Percentiles rank a stretch among this genome's conserved stretches.
Conservation (phyloP, 2,888 invertebrate species). For the Pecten maximus region DNA sequence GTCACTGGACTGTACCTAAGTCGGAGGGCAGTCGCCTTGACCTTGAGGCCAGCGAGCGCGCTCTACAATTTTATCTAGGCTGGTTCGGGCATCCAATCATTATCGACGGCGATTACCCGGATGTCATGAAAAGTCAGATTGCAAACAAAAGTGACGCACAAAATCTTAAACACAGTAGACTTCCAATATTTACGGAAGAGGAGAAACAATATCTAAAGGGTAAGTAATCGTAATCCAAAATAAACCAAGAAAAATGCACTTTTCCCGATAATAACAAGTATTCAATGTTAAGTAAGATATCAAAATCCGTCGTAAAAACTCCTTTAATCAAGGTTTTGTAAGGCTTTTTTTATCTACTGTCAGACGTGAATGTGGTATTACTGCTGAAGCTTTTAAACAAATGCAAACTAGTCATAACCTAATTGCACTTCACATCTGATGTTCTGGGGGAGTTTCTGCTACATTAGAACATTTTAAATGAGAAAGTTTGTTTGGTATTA, state of each 20-base stretch:
- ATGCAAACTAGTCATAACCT: too few species aligned
- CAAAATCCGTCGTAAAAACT: too few species aligned
- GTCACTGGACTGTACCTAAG: conserved; percentile 62
- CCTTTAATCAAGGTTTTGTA: too few species aligned
- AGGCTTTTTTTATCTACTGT: too few species aligned
- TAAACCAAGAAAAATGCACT: not conserved
- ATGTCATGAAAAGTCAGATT: conserved; percentile 69
- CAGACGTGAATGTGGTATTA: too few species aligned
- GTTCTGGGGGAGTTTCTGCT: too few species aligned
- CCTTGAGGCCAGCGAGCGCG: conserved; percentile 62
- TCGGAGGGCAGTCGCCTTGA: conserved; percentile 58
- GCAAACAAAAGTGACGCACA: conserved; percentile 65
- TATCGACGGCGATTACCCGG: conserved; percentile 84
- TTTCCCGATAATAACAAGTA: too few species aligned
- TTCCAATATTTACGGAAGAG: conserved; percentile 77
- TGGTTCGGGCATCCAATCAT: conserved; percentile 76
- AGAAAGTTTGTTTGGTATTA: too few species aligned
- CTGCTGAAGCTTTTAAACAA: too few species aligned
- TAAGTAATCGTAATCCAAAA: conserved; percentile 47
- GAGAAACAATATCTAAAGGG: conserved; percentile 76
- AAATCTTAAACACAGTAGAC: conserved; percentile 62
- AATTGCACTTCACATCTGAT: too few species aligned
- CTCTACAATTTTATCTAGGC: conserved; percentile 69
- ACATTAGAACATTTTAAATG: too few species aligned
- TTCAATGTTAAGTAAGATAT: too few species aligned